A percentile compares a stretch with the other conserved stretches of the same genome.
Evolutionary conservation across 2,888 invertebrate genomes (phyloP).

Genomic region (Agrypnus murinus): DNA sequence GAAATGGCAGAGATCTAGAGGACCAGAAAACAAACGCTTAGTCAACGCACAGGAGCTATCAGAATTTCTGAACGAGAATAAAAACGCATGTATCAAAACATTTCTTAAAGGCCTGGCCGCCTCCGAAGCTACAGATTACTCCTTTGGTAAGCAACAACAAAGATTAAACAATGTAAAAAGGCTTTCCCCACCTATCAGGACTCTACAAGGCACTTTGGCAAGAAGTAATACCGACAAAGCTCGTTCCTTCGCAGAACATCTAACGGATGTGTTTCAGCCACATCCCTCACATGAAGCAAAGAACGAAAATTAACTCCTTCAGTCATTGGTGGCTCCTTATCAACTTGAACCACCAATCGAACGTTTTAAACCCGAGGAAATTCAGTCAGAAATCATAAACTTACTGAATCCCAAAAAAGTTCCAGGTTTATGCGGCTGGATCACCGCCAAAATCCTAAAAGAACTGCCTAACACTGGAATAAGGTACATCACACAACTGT

Average conservation of each 20-base stretch:
- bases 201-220: slow-evolving; percentile 14
- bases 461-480: slow-evolving; percentile 1
- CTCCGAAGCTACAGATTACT: slow-evolving; percentile 3
- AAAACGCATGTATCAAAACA: too few relatives aligned
- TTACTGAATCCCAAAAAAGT: not conserved
- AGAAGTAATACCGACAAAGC: slow-evolving; percentile 13
- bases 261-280: too few relatives aligned
- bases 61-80: slow-evolving; percentile 8
- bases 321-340: not conserved
- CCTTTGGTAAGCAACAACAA: slow-evolving; percentile 1
- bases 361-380: not conserved
- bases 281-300: not conserved
- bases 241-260: slow-evolving; percentile 6
- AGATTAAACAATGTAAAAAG: slow-evolving; percentile 17
- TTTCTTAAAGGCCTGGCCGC: not conserved
- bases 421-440: not conserved
- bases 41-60: not conserved
- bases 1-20: not conserved
- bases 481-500: not conserved
- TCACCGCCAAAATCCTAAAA: not conserved
- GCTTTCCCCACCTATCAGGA: slow-evolving; percentile 5
- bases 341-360: slow-evolving; percentile 12
- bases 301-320: slow-evolving; percentile 7
- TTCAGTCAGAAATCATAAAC: not conserved
- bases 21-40: not conserved